phyloP scores from a whole-genome alignment of 2,888 invertebrate species.

The Tipula vernalis region DNA sequence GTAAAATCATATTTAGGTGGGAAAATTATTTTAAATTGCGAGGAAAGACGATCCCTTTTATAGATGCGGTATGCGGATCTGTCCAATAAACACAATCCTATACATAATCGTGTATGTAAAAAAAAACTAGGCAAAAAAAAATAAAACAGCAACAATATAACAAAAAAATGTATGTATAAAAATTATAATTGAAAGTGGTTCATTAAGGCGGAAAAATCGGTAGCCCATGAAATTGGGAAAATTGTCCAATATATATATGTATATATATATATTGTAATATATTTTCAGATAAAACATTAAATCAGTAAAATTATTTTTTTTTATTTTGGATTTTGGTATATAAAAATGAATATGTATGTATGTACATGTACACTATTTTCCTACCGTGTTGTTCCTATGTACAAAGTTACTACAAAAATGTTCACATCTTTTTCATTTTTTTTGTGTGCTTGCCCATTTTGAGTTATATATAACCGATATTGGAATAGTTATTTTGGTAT shows the following conservation, averaged over 20 bases:
- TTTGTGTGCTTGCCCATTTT: neutral
- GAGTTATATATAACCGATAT: neutral
- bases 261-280: too few relatives aligned
- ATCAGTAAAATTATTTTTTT: neutral
- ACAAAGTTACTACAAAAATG: neutral
- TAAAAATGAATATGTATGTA: neutral
- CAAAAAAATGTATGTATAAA: neutral
- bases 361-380: neutral
- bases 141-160: neutral
- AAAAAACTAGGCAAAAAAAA: neutral
- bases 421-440: neutral
- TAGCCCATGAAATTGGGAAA: slow-evolving; percentile 17
- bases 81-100: neutral
- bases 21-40: too few relatives aligned
- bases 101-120: neutral
- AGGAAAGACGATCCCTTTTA: too few relatives aligned
- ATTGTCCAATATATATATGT: slow-evolving; percentile 16
- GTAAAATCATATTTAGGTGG: too few relatives aligned
- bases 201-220: slow-evolving; percentile 15
- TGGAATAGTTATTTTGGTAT: neutral
- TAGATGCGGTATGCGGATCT: neutral
- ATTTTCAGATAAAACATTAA: slow-evolving; percentile 1
- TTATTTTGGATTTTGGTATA: neutral
- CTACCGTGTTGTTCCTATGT: neutral
- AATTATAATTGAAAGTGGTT: slow-evolving; percentile 15